Conservation (phyloP, 2,113 vertebrate genomes). For the Pachypanchax playfairii region DNA sequence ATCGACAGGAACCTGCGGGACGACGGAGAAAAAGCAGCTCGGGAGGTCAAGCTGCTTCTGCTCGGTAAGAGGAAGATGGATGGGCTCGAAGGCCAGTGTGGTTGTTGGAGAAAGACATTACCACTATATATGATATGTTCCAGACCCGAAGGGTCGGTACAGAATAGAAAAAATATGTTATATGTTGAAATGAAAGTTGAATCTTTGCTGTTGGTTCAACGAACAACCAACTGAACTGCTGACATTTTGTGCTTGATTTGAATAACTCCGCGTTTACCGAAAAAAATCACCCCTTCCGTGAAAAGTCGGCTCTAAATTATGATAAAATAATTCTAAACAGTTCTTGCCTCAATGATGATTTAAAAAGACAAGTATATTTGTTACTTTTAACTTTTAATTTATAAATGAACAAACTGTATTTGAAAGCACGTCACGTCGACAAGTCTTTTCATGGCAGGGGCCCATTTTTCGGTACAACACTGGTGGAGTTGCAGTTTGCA, state of each 20-base stretch:
- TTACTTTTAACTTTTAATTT: neutral
- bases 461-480: neutral
- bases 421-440: neutral
- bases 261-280: neutral
- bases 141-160: neutral
- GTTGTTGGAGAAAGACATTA: constrained; percentile 2
- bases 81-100: constrained; percentile 22
- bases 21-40: constrained; percentile 94
- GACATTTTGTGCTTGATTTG: constrained; percentile 22
- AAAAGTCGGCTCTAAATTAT: neutral
- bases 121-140: neutral
- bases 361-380: neutral
- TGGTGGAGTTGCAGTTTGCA: neutral
- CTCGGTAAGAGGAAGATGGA: constrained; percentile 87
- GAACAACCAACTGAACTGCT: constrained; percentile 1
- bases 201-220: neutral
- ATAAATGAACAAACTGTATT: neutral
- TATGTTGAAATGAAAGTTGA: neutral
- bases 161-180: neutral
- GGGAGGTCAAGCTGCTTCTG: constrained; percentile 96
- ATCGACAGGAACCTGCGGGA: constrained; percentile 96
- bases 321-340: too few species aligned
- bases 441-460: neutral
- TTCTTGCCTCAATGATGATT: too few species aligned
- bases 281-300: neutral